Evolutionary conservation across 2,113 vertebrate genomes (phyloP).

Genomic region (Genyomyrus donnyi): DNA sequence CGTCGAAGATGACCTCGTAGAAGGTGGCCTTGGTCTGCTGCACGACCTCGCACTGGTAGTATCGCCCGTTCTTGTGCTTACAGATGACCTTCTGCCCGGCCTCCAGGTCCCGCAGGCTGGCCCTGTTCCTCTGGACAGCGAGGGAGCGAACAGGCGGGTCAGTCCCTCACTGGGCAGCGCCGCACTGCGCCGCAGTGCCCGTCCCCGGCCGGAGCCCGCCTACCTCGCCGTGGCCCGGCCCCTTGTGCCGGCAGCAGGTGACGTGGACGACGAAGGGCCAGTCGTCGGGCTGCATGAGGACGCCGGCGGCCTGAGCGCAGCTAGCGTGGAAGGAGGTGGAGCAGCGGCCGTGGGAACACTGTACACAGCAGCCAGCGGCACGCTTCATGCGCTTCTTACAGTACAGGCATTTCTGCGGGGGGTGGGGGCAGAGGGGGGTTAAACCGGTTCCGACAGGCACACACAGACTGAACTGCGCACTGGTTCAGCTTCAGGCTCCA

Average conservation of each 20-base stretch:
- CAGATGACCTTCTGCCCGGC: slow-evolving; percentile 85
- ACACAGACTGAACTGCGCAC: background rate
- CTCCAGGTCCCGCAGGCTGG: slow-evolving; percentile 70
- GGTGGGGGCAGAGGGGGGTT: background rate
- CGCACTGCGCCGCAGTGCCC: background rate
- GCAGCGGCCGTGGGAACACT: slow-evolving; percentile 93
- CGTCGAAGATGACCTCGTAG: slow-evolving; percentile 94
- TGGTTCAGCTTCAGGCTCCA: background rate
- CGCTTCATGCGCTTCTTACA: slow-evolving; percentile 89
- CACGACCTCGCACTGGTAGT: slow-evolving; percentile 89
- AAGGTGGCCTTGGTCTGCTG: slow-evolving; percentile 87
- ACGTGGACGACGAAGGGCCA: slow-evolving; percentile 95
- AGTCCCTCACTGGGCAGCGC: slow-evolving; percentile 60
- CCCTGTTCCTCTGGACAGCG: slow-evolving; percentile 66
- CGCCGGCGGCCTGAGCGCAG: slow-evolving; percentile 88
- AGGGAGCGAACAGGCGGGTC: slow-evolving; percentile 29
- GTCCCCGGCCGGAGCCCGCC: background rate
- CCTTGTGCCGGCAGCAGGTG: slow-evolving; percentile 86
- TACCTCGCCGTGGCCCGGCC: slow-evolving; percentile 75
- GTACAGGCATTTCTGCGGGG: slow-evolving; percentile 81
- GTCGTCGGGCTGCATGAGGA: slow-evolving; percentile 94
- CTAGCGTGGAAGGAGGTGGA: slow-evolving; percentile 93
- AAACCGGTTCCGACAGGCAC: background rate
- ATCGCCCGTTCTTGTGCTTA: slow-evolving; percentile 89
- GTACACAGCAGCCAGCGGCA: slow-evolving; percentile 82